phyloP scores from a whole-genome alignment of 2,113 vertebrate species.

The Centrocercus urophasianus region DNA sequence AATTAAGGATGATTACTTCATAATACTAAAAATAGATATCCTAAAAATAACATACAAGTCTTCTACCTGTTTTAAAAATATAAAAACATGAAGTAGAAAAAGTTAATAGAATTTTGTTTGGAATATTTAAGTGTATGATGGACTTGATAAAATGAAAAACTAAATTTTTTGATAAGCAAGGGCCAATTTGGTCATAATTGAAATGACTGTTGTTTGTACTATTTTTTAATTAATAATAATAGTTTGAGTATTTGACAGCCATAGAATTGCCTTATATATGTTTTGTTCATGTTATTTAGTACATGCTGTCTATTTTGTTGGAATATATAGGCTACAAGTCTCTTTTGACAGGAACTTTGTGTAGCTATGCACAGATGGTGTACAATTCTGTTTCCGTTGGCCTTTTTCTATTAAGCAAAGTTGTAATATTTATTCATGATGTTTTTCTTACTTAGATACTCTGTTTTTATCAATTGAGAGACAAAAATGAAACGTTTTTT shows the following conservation, averaged over 20 bases:
- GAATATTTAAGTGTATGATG: not conserved
- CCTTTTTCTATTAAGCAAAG: not conserved
- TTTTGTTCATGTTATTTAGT: not conserved
- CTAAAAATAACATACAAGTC: rapidly evolving
- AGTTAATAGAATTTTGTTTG: not conserved
- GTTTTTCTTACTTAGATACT: not conserved
- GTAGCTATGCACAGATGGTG: not conserved
- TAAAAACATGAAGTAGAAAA: not conserved
- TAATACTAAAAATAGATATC: not conserved
- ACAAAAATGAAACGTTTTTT: not conserved
- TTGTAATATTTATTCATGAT: not conserved
- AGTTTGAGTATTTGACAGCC: not conserved
- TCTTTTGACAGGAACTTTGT: not conserved
- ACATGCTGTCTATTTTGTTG: not conserved
- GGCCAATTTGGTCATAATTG: not conserved
- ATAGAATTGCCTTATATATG: not conserved
- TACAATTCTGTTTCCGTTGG: not conserved
- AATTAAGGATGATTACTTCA: not conserved
- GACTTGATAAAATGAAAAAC: not conserved
- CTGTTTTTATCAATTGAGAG: not conserved
- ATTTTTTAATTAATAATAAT: not conserved
- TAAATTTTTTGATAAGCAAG: not conserved
- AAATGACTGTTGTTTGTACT: not conserved
- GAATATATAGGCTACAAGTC: not conserved
- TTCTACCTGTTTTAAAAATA: not conserved